A percentile compares a stretch with the other conserved stretches of the same genome.
These are phyloP conservation scores for Zaprionus africanus DNA, from an alignment of 1,140 invertebrate species.

Conservation along the genomic window DNA sequence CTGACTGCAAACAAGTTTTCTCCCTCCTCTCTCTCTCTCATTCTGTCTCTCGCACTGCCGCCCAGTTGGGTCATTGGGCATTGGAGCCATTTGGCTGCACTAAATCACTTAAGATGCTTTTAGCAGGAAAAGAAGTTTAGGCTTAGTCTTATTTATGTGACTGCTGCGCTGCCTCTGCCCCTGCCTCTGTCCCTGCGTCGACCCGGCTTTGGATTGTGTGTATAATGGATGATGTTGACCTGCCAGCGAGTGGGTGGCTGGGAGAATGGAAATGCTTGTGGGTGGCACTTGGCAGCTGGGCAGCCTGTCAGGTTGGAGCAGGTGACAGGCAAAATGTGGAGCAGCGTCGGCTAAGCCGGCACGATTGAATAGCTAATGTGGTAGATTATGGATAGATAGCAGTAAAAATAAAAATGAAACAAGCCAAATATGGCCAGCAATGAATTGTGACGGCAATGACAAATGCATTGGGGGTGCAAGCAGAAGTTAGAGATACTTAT, in stretches of 20 bases:
- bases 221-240: slow-evolving; percentile 80
- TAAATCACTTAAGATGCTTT: slow-evolving; percentile 83
- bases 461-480: not conserved
- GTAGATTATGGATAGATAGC: slow-evolving; percentile 59
- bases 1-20: slow-evolving; percentile 55
- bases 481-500: too few species aligned
- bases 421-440: not conserved
- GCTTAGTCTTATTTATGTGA: slow-evolving; percentile 76
- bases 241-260: slow-evolving; percentile 39
- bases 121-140: slow-evolving; percentile 72
- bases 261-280: slow-evolving; percentile 16
- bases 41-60: too few species aligned
- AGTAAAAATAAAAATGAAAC: slow-evolving; percentile 10
- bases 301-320: slow-evolving; percentile 22
- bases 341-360: slow-evolving; percentile 47
- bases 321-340: slow-evolving; percentile 63
- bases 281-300: slow-evolving; percentile 1
- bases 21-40: slow-evolving; percentile 1
- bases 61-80: slow-evolving; percentile 43
- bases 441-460: slow-evolving; percentile 3
- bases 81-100: slow-evolving; percentile 68
- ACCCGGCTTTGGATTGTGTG: slow-evolving; percentile 19
- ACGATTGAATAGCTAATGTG: slow-evolving; percentile 73
- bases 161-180: slow-evolving; percentile 18
- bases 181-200: not conserved